A percentile compares a stretch with the other conserved stretches of the same genome.
These are phyloP conservation scores for Tinamus guttatus DNA, from an alignment of 2,113 vertebrate species.

Conservation along the genomic window DNA sequence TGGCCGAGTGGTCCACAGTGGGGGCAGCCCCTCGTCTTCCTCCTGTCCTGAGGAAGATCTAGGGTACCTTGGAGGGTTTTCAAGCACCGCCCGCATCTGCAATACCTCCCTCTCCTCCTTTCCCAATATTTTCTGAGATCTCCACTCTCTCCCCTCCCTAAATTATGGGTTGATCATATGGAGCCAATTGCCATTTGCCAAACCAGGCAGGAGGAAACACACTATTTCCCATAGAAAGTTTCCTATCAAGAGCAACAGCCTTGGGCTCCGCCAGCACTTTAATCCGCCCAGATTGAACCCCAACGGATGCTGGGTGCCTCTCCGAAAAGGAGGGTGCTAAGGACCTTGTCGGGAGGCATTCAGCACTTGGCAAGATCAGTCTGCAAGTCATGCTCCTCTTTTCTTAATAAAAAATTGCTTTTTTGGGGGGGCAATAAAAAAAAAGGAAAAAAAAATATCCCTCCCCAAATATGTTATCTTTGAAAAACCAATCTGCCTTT, in stretches of 20 bases:
- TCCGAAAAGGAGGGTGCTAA: background rate
- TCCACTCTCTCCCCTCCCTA: background rate
- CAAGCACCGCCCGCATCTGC: background rate
- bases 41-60: background rate
- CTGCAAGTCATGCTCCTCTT: background rate
- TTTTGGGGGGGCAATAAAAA: background rate
- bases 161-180: background rate
- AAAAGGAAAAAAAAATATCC: background rate
- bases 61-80: background rate
- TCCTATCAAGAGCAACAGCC: background rate
- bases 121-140: background rate
- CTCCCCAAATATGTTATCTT: constrained; percentile 64
- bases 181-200: background rate
- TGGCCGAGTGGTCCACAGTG: background rate
- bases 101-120: background rate
- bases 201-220: background rate
- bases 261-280: background rate
- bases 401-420: background rate
- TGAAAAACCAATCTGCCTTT: constrained; percentile 69
- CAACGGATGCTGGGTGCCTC: background rate
- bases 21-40: too few relatives aligned
- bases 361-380: background rate
- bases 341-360: background rate
- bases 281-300: background rate
- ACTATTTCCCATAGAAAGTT: background rate